Evolutionary conservation across 2,797 vertebrate genomes (phyloP).

Genomic region (Allobates femoralis): DNA sequence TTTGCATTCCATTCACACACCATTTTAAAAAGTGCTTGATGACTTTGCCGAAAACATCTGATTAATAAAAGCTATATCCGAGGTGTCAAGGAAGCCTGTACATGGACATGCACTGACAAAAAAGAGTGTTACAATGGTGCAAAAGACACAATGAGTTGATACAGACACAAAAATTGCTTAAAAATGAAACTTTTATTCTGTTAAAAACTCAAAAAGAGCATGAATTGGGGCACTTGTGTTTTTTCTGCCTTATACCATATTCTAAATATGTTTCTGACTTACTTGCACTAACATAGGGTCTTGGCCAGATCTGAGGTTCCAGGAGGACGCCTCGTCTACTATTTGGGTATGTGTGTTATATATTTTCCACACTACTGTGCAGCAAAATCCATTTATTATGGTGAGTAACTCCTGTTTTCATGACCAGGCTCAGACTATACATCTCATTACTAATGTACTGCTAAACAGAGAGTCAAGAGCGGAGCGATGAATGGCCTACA

Average conservation of each 20-base stretch:
- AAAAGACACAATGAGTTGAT: too few relatives aligned
- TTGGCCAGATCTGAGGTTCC: not conserved
- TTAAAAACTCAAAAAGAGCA: too few relatives aligned
- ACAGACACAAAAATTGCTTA: too few relatives aligned
- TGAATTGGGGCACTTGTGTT: too few relatives aligned
- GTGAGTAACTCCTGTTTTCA: slow-evolving; percentile 14
- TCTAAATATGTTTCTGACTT: not conserved
- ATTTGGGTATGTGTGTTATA: not conserved
- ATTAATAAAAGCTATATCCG: too few relatives aligned
- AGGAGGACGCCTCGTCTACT: not conserved
- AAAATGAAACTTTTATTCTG: too few relatives aligned
- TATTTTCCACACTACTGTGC: slow-evolving; percentile 22
- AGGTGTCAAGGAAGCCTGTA: too few relatives aligned
- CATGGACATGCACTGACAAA: too few relatives aligned
- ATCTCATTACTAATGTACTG: slow-evolving; percentile 48
- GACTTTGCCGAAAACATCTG: too few relatives aligned
- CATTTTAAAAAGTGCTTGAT: too few relatives aligned
- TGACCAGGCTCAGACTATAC: slow-evolving; percentile 42
- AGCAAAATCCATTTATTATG: slow-evolving; percentile 29
- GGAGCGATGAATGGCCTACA: slow-evolving; percentile 37
- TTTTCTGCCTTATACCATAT: not conserved
- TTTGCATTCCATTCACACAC: too few relatives aligned
- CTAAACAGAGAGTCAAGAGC: slow-evolving; percentile 49
- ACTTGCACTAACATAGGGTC: not conserved
- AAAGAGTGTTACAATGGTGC: too few relatives aligned